These are phyloP conservation scores for Tiliacea citrago DNA, from an alignment of 2,888 invertebrate genomes.

Conservation along the genomic window DNA sequence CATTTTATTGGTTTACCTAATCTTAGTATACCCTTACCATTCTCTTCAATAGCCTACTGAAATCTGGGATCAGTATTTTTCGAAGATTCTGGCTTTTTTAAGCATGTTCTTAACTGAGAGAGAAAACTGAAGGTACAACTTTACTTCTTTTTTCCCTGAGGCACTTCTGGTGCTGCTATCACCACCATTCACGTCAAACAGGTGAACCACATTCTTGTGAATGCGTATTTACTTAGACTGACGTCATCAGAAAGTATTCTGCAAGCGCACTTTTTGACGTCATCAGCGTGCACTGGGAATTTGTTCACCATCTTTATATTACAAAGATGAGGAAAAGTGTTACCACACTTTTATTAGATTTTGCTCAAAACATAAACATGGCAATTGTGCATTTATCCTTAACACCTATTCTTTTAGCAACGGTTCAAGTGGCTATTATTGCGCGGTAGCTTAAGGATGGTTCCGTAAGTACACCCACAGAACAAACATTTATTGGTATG, in stretches of 20 bases:
- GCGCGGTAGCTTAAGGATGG: not conserved
- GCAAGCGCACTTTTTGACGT: constrained; percentile 28
- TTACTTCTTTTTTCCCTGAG: not conserved
- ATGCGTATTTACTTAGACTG: constrained; percentile 9
- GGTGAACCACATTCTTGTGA: not conserved
- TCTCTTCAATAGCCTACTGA: too few species aligned
- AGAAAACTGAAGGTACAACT: not conserved
- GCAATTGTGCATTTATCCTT: constrained; percentile 32
- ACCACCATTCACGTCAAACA: constrained; percentile 13
- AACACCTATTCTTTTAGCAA: constrained; percentile 6
- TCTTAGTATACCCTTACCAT: too few species aligned
- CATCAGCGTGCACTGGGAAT: constrained; percentile 19
- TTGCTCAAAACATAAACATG: not conserved
- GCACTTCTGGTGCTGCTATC: not conserved
- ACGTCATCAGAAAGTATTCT: constrained; percentile 27
- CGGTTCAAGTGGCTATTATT: not conserved
- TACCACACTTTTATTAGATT: not conserved
- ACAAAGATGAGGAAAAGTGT: constrained; percentile 34
- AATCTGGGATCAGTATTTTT: too few species aligned
- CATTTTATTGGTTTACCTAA: not conserved
- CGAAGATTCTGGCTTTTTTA: not conserved
- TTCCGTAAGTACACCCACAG: too few species aligned
- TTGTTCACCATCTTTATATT: constrained; percentile 16
- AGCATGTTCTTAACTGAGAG: not conserved
- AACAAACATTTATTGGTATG: not conserved